Base-by-base conservation (phyloP, 2,113 vertebrate genomes). In the Coreoperca whiteheadi region DNA sequence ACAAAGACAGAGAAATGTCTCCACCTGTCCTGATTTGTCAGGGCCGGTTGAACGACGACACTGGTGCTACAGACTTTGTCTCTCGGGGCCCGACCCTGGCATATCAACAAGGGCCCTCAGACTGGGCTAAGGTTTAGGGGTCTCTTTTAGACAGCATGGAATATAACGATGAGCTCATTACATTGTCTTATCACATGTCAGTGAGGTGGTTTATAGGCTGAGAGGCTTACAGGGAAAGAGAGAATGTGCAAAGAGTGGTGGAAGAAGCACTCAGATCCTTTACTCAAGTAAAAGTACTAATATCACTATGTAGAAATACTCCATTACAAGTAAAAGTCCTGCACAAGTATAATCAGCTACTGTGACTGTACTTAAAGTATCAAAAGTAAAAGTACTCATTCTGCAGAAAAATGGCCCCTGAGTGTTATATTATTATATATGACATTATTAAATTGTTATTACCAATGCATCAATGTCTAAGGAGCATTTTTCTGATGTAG, bases 1-100 rank as follows among this genome's bases (percentile, higher is more conserved):
- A 43, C 34, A 79, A 84, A 91, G 88, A 80, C 79, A 50, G 81
- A 69, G 74, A 79, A 92, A 77, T 86, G 76, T 85, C 88, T 93
- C 95, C 95, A 96, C 94, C 95, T 96, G 96, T 95, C 92, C 84
- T 77, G 85, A 89, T 94, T 91, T 86, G 94, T 96, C 94, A 95
- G 91, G 66, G 53, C 74, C 68, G 65, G 81, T n/a, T 63, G 72
- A 91, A 86, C 84, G 90, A 86, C 81, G 86, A 84, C 81, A 74
- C 73, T n/a, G 64, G 80, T n/a, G n/a, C 69, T 53, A 69, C 25
- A 63, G 69, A 78, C 43, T 75, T 23, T 28, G 69, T 71, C 81
- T 85, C 85, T 18, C 6, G 70, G 59, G 82, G 41, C 21, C 72
- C 6, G 50, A 76, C 68, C 67, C 28, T 10, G 68, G 79, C 37